phyloP scores from a whole-genome alignment of 2,888 invertebrate species.

The Metellina segmentata region DNA sequence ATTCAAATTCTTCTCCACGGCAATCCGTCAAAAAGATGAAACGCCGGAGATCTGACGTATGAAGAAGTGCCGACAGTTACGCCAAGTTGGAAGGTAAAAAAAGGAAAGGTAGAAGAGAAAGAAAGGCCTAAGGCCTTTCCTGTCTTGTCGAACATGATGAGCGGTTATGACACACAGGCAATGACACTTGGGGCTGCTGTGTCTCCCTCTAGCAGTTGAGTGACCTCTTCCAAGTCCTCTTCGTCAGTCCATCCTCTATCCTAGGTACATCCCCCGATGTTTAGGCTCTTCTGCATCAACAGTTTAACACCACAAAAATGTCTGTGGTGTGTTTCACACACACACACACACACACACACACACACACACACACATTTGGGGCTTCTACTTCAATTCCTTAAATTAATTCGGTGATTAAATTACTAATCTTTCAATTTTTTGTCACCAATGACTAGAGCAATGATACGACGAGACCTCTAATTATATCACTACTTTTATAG shows the following conservation, averaged over 20 bases:
- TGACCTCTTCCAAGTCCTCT: conserved; percentile 29
- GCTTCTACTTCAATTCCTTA: too few species aligned
- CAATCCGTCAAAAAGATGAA: background rate
- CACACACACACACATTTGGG: too few species aligned
- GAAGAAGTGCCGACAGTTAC: conserved; percentile 18
- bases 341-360: too few species aligned
- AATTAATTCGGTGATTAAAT: too few species aligned
- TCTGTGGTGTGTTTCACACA: too few species aligned
- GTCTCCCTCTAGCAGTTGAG: conserved; percentile 43
- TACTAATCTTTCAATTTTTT: too few species aligned
- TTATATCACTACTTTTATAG: too few species aligned
- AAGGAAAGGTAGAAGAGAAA: background rate
- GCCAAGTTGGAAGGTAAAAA: background rate
- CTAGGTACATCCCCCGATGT: too few species aligned
- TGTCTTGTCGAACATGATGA: conserved; percentile 65
- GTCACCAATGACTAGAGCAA: too few species aligned
- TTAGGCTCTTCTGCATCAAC: too few species aligned
- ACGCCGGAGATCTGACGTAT: background rate
- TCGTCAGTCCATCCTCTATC: background rate
- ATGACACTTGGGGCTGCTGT: conserved; percentile 51
- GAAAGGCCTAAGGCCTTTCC: conserved; percentile 41
- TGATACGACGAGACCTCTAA: too few species aligned
- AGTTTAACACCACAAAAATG: too few species aligned
- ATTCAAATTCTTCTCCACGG: background rate
- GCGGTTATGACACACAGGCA: conserved; percentile 54